phyloP scores from a whole-genome alignment of 2,113 vertebrate genomes.

The sheep (Ovis aries) region ARS-UI_Ramb_v3.0 NC_056064.1:56397001-56397500 shows the following conservation, averaged over 20 bases:
- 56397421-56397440: background rate
- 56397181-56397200: background rate
- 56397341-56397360: background rate
- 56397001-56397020: background rate
- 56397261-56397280: background rate
- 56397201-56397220: background rate
- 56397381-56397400: background rate
- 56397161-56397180: rapidly evolving
- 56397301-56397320: background rate
- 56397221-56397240: background rate
- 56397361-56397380: background rate
- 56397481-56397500: background rate
- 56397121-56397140: background rate
- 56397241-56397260: background rate
- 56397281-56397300: background rate
- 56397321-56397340: background rate
- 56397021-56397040: background rate
- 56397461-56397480: rapidly evolving
- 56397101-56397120: background rate
- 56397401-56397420: rapidly evolving
- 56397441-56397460: background rate
- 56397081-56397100: background rate
- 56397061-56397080: background rate
- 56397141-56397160: background rate
- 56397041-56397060: background rate